Evolutionary conservation across 2,888 invertebrate genomes (phyloP), one percentile per base, ranked within the genome.

Genomic region (Hypomecis punctinalis): DNA sequence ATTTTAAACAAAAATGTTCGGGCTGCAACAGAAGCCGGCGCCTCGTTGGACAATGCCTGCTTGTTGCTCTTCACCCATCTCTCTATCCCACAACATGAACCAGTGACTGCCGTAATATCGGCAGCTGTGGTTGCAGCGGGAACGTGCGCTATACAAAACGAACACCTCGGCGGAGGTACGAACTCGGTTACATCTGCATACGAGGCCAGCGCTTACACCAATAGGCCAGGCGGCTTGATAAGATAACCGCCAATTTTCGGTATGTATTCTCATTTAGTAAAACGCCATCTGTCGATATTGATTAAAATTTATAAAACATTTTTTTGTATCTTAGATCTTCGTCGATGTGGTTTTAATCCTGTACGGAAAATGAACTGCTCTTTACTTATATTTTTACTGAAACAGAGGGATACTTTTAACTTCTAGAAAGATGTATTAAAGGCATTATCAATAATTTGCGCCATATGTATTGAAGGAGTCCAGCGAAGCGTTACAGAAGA

Each of bases 51-150:
- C 86, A 73, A 76, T 82, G 79, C 78, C 85, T 82, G 86, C 92
- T 92, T 91, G 92, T 92, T 92, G 92, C 92, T 86, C 87, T 81
- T 82, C 86, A 88, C 91, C 89, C 86, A 78, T 84, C 71, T 11
- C 52, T 92, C 79, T 92, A 85, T 86, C 91, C 92, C 90, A 76
- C 66, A 76, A 64, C 64, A 75, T 76, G 76, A 68, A 23, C 23
- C 70, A 81, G 76, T 83, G 80, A 80, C 75, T 83, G 80, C 62
- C 73, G 82, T 84, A 80, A 63, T 61, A 80, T 77, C 79, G 72
- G 86, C 72, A 78, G 82, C 78, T 73, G 33, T 11, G 39, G 39
- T 48, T 23, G 66, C 66, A 73, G 73, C 75, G 87, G 92, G 89
- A 85, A 76, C 35, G 73, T 36, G 10, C 1, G 9, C 7, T 10